Evolutionary conservation across 2,113 vertebrate genomes (phyloP), one percentile per base, ranked within the genome.

Genomic region (Malurus elegans): DNA sequence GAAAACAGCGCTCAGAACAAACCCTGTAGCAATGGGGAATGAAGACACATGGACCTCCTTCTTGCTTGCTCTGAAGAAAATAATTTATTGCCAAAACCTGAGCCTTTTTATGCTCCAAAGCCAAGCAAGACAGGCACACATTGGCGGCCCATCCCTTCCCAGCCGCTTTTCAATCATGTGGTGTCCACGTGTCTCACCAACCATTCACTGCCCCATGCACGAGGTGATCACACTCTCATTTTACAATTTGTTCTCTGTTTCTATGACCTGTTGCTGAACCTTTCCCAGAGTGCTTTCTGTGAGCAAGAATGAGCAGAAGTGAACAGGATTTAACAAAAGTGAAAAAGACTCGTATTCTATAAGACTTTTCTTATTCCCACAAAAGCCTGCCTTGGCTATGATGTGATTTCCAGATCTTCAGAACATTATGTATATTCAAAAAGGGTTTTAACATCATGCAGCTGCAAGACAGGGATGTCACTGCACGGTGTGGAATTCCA

Each of bases 151-250:
- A 6, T 36, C 25, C 54, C 21, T 60, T 31, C 44, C 44, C 56
- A 47, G 6, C 2, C n/a, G 29, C 20, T 36, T 24, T 29, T 5
- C 24, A n/a, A 47, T 31, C 54, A 13, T 1, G 1, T 18, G 45
- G 24, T 7, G 10, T 21, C 31, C 51, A 20, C 2, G 1, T 1
- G 1, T 45, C 5, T 60, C 32, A 12, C 19, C 26, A 47, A 1
- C 42, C 42, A 31, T 4, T 48, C 56, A 8, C 56, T 75, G 56
- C 44, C 44, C 44, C 56, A 38, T 3, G 6, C 72, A 31, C 0
- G 2, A 48, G 44, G 11, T 18, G n/a, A 36, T 20, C 56, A 18
- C 44, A 32, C 12, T 7, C 9, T 17, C 23, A 15, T 23, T 12
- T 14, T 14, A 32, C 20, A 10, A 24, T 48, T 60, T 60, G 26